Evolutionary conservation across 2,888 invertebrate species (phyloP), one percentile per base, ranked within the genome.

Genomic region (Xanthorhoe designata): DNA sequence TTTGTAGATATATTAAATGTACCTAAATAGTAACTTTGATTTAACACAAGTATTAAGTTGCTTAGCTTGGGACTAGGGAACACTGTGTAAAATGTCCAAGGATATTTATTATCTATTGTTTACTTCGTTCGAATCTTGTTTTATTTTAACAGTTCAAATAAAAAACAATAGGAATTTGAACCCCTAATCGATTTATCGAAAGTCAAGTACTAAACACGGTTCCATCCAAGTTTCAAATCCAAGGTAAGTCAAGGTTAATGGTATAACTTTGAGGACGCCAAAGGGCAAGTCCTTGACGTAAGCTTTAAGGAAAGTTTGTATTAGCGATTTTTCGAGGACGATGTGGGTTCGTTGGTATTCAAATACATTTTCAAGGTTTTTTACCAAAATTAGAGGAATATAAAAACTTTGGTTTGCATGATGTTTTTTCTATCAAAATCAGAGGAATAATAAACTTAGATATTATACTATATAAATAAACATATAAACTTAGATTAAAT

Each of bases 191-290:
- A 42, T 42, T 2, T 3, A 4, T 13, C 10, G 10, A 42, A 13
- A 42, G 38, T 42, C 38, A 42, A 42, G 10, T 13, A 42, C 13
- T 42, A 42, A 42, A 42, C 35, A 42, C 38, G 35, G 35, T 10
- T 9, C 35, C 35, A 35, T 42, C 38, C 38, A 42, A 42, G 38
- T 42, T 42, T 42, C 13, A 61, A 54, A 60, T 60, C 60, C 60
- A 94, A 76, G 94, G 95, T 92, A 93, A 94, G 83, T 49, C 54
- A 50, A 59, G 56, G 57, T 32, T 57, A 63, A 57, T 56, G 57
- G 42, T 51, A 42, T 38, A 54, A 61, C 61, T 61, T 61, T 15
- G 42, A 52, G 38, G 53, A 47, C 53, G 52, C 45, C n/a, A n/a
- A 15, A 38, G 35, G 49, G 17, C 51, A 24, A 50, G 49, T 19